A percentile compares a stretch with the other conserved stretches of the same genome.
phyloP scores from a whole-genome alignment of 1,140 invertebrate species.

The Varroa destructor region DNA sequence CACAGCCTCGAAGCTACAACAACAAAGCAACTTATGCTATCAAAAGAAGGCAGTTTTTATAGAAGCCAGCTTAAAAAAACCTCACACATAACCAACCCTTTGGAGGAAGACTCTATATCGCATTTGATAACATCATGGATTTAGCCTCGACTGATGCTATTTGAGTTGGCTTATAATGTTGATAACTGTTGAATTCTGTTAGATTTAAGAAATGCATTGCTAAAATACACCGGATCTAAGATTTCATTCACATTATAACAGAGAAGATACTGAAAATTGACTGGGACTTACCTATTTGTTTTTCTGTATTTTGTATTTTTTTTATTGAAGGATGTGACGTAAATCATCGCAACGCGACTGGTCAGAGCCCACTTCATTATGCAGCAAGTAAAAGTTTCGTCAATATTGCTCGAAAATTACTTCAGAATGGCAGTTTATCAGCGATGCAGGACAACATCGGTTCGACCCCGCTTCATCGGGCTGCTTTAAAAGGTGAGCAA shows the following conservation, averaged over 20 bases:
- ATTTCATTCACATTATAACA: background rate
- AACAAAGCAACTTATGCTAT: too few species aligned
- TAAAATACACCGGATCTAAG: too few species aligned
- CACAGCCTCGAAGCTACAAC: too few species aligned
- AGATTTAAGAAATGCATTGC: too few species aligned
- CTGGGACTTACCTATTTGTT: background rate
- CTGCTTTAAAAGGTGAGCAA: background rate
- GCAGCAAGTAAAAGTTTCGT: background rate
- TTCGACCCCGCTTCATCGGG: background rate
- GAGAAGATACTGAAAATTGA: background rate
- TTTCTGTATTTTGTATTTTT: background rate
- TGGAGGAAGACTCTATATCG: too few species aligned
- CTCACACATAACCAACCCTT: too few species aligned
- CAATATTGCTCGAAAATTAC: background rate
- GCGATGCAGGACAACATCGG: slow-evolving; percentile 4
- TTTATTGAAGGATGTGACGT: background rate
- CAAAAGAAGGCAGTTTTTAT: too few species aligned
- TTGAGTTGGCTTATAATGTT: too few species aligned
- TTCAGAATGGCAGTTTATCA: background rate
- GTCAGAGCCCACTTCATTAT: slow-evolving; percentile 10
- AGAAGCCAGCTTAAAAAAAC: too few species aligned
- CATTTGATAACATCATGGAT: too few species aligned
- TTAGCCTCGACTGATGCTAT: too few species aligned
- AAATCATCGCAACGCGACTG: background rate
- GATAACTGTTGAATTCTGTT: too few species aligned